Percentiles rank a stretch among this genome's conserved stretches.
phyloP scores from a whole-genome alignment of 2,113 vertebrate species.

The Colistium nudipinnis region DNA sequence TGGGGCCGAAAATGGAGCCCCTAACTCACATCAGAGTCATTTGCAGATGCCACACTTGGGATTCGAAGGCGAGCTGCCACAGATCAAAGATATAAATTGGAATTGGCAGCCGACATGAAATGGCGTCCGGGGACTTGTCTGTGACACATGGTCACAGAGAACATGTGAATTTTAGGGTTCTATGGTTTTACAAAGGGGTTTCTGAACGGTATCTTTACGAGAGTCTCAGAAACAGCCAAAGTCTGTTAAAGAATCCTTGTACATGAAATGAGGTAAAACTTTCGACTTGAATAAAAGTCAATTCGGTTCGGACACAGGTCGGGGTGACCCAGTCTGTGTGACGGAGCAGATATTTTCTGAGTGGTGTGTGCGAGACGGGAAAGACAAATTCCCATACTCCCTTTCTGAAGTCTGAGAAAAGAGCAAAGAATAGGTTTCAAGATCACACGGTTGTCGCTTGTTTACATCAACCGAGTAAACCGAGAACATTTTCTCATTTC shows the following conservation, averaged over 20 bases:
- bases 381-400: constrained; percentile 61
- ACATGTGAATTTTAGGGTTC: constrained; percentile 29
- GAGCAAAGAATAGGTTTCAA: constrained; percentile 52
- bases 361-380: constrained; percentile 30
- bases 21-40: constrained; percentile 79
- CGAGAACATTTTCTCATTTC: constrained; percentile 31
- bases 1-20: constrained; percentile 76
- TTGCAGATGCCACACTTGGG: constrained; percentile 75
- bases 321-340: constrained; percentile 20
- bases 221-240: not conserved
- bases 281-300: constrained; percentile 8
- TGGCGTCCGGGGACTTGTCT: constrained; percentile 74
- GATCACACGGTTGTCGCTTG: constrained; percentile 61
- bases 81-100: constrained; percentile 77
- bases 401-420: constrained; percentile 47
- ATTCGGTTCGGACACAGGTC: constrained; percentile 26
- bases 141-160: constrained; percentile 16
- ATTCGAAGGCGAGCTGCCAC: constrained; percentile 72
- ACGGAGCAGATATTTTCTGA: constrained; percentile 27
- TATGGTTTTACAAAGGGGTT: constrained; percentile 29
- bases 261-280: constrained; percentile 15
- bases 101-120: constrained; percentile 79
- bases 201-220: constrained; percentile 21
- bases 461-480: constrained; percentile 58
- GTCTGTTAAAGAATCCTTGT: constrained; percentile 24